Evolutionary conservation across 1,140 invertebrate species (phyloP).

Genomic region (Trichogramma pretiosum): DNA sequence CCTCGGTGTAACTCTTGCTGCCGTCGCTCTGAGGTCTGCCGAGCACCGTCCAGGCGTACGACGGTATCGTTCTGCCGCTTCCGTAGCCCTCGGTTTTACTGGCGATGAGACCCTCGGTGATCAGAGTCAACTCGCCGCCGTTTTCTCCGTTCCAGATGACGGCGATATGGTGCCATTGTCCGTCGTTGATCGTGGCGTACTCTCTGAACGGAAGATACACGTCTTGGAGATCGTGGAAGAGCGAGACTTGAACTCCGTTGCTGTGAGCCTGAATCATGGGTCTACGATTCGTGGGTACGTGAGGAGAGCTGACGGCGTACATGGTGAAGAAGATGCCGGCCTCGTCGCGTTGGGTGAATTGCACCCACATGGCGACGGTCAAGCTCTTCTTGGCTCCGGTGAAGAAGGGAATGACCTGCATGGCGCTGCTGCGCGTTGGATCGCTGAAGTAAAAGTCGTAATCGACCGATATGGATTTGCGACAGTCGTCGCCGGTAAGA

Average conservation of each 20-base stretch:
- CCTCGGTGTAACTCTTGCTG: slow-evolving; percentile 67
- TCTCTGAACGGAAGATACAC: slow-evolving; percentile 85
- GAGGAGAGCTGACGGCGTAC: slow-evolving; percentile 75
- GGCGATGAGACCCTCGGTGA: slow-evolving; percentile 87
- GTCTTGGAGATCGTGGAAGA: slow-evolving; percentile 81
- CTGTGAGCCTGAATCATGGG: slow-evolving; percentile 82
- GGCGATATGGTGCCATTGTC: slow-evolving; percentile 93
- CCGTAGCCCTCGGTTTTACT: slow-evolving; percentile 81
- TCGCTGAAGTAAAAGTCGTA: slow-evolving; percentile 94
- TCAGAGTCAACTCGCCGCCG: slow-evolving; percentile 73
- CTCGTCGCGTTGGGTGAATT: slow-evolving; percentile 82
- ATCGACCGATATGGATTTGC: slow-evolving; percentile 91
- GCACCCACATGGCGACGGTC: slow-evolving; percentile 91
- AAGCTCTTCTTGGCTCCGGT: slow-evolving; percentile 67
- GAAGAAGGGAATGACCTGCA: slow-evolving; percentile 82
- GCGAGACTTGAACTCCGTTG: slow-evolving; percentile 77
- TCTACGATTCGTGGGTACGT: slow-evolving; percentile 68
- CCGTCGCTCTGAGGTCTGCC: slow-evolving; percentile 76
- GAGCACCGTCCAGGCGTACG: slow-evolving; percentile 82
- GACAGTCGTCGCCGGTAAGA: slow-evolving; percentile 89
- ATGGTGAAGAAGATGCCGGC: slow-evolving; percentile 89
- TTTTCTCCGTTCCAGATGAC: slow-evolving; percentile 84
- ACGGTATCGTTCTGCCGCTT: slow-evolving; percentile 64
- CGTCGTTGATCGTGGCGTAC: slow-evolving; percentile 89
- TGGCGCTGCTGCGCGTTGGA: slow-evolving; percentile 74